These are phyloP conservation scores for Lasiurus cinereus DNA, from an alignment of 2,113 vertebrate genomes.

Conservation along the genomic window DNA sequence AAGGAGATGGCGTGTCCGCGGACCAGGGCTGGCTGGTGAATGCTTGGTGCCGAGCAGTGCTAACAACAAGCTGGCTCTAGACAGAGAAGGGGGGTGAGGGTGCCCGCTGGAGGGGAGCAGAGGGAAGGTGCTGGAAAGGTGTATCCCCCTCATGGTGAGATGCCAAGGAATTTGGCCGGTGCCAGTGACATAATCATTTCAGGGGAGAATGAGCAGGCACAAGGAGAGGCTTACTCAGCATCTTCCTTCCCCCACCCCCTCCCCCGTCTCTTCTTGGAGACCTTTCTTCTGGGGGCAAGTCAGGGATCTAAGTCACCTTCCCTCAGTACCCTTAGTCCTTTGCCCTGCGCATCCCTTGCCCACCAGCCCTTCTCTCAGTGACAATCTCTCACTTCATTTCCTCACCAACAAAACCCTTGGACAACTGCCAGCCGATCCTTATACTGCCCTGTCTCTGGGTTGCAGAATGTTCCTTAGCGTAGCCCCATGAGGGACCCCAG, in stretches of 20 bases:
- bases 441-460: background rate
- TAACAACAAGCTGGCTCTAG: background rate
- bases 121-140: background rate
- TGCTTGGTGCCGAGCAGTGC: slow-evolving; percentile 73
- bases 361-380: background rate
- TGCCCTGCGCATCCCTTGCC: background rate
- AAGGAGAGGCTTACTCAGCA: background rate
- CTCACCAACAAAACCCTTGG: background rate
- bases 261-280: background rate
- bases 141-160: background rate
- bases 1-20: slow-evolving; percentile 73
- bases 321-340: background rate
- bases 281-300: background rate
- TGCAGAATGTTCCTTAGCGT: background rate
- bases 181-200: slow-evolving; percentile 2
- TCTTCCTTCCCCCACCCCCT: background rate
- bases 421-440: background rate
- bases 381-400: background rate
- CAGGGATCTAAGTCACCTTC: background rate
- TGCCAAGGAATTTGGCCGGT: background rate
- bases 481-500: background rate
- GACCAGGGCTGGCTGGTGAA: slow-evolving; percentile 54
- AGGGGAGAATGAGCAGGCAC: background rate
- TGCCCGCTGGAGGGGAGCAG: background rate
- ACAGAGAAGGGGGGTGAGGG: background rate